Conservation (phyloP, 2,888 invertebrate genomes). For the Drosophila histrio region DNA sequence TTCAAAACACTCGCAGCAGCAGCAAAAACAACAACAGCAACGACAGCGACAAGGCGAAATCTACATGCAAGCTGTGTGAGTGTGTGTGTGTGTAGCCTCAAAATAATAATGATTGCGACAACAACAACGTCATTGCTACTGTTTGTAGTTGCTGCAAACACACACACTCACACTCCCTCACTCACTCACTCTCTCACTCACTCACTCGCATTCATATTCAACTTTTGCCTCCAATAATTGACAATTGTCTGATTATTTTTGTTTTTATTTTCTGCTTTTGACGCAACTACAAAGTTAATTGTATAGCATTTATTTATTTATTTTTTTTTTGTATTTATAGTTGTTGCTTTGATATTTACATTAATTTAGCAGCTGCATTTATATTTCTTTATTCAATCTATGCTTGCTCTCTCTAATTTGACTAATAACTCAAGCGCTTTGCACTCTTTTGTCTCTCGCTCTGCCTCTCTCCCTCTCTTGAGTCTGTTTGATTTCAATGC, state of each 20-base stretch:
- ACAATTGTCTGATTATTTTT: slow-evolving; percentile 75
- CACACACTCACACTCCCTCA: not conserved
- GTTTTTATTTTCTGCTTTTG: slow-evolving; percentile 29
- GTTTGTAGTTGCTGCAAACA: slow-evolving; percentile 35
- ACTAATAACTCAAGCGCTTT: not conserved
- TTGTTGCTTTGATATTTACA: too few species aligned
- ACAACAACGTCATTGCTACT: slow-evolving; percentile 51
- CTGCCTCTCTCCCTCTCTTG: not conserved
- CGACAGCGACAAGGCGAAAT: slow-evolving; percentile 74
- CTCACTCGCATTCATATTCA: slow-evolving; percentile 11
- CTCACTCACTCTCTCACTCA: slow-evolving; percentile 11
- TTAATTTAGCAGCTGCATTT: slow-evolving; percentile 8
- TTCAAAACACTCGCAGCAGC: slow-evolving; percentile 81
- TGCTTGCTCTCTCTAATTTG: too few species aligned
- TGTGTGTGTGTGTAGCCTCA: slow-evolving; percentile 69
- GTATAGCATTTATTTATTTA: too few species aligned
- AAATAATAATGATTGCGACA: slow-evolving; percentile 80
- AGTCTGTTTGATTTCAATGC: slow-evolving; percentile 32
- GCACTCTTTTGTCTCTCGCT: not conserved
- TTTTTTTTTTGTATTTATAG: too few species aligned
- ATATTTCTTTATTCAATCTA: too few species aligned
- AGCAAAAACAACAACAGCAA: slow-evolving; percentile 17
- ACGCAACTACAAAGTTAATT: slow-evolving; percentile 30
- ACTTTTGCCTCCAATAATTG: slow-evolving; percentile 69
- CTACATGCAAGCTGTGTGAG: slow-evolving; percentile 67